These are phyloP conservation scores for Knipowitschia caucasica DNA, from an alignment of 2,797 vertebrate genomes.

Conservation along the genomic window DNA sequence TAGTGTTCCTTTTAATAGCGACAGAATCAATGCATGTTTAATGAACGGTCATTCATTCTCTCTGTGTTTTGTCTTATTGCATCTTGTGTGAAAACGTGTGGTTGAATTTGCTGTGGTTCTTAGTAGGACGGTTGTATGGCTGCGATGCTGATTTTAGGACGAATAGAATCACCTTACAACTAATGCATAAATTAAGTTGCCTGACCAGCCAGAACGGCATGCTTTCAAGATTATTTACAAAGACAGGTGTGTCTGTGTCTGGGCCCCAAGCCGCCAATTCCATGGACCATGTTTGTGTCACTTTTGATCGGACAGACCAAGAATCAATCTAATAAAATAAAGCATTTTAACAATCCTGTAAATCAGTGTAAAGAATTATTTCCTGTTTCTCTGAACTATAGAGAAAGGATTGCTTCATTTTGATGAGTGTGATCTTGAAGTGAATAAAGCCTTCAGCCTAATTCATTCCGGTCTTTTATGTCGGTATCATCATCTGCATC, in stretches of 20 bases:
- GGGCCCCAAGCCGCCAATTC: too few relatives aligned
- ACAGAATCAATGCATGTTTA: constrained; percentile 38
- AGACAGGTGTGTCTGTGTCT: too few relatives aligned
- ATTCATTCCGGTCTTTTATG: constrained; percentile 1
- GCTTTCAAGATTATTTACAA: too few relatives aligned
- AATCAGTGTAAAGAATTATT: too few relatives aligned
- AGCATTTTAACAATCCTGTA: too few relatives aligned
- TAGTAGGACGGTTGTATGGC: not conserved
- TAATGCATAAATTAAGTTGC: not conserved
- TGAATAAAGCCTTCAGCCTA: not conserved
- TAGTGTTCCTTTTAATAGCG: constrained; percentile 14
- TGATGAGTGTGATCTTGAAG: constrained; percentile 1
- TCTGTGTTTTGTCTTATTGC: constrained; percentile 31
- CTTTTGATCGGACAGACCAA: too few relatives aligned
- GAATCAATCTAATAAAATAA: too few relatives aligned
- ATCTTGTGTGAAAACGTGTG: constrained; percentile 16
- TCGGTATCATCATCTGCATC: constrained; percentile 3
- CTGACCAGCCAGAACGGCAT: too few relatives aligned
- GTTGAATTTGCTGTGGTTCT: constrained; percentile 3
- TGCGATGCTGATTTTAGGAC: not conserved
- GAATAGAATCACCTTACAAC: not conserved
- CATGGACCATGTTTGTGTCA: too few relatives aligned
- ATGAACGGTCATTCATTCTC: constrained; percentile 45
- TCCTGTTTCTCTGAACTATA: not conserved
- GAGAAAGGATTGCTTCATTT: not conserved